Percentiles rank a stretch among this genome's conserved stretches.
phyloP scores from a whole-genome alignment of 2,797 vertebrate species.

The Leucoraja ocellata region DNA sequence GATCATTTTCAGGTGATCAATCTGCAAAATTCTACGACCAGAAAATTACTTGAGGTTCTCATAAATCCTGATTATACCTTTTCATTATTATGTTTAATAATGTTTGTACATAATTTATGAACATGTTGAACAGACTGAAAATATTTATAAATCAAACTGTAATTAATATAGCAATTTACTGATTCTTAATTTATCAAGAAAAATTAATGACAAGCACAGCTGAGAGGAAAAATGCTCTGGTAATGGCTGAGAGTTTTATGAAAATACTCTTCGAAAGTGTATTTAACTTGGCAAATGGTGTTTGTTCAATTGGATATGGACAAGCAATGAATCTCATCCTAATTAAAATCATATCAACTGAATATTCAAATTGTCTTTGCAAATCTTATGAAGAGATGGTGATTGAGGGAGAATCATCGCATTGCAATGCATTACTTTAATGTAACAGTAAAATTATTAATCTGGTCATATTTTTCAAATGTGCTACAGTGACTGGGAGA shows the following conservation, averaged over 20 bases:
- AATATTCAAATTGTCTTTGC: constrained; percentile 25
- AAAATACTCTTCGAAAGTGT: constrained; percentile 28
- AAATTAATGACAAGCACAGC: neutral
- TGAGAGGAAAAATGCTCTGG: constrained; percentile 19
- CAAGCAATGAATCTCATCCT: constrained; percentile 26
- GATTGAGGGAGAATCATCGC: neutral
- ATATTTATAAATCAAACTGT: constrained; percentile 38
- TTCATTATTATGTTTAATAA: constrained; percentile 39
- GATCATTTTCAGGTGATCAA: constrained; percentile 36
- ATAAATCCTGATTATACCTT: constrained; percentile 38
- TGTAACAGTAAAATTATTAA: neutral
- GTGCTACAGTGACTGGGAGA: neutral
- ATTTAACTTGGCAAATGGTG: constrained; percentile 37
- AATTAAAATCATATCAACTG: constrained; percentile 27
- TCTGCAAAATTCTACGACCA: constrained; percentile 37
- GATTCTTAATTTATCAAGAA: constrained; percentile 37
- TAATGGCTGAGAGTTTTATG: constrained; percentile 9
- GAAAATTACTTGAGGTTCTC: constrained; percentile 26
- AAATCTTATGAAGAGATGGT: constrained; percentile 14
- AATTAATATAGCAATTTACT: constrained; percentile 38
- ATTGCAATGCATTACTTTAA: neutral
- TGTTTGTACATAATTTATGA: constrained; percentile 39
- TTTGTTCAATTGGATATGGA: constrained; percentile 34
- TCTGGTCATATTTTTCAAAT: neutral
- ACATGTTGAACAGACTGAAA: constrained; percentile 39